Evolutionary conservation across 2,113 vertebrate species (phyloP), one percentile per base, ranked within the genome.

Genomic region (Actenoides lindsayi): DNA sequence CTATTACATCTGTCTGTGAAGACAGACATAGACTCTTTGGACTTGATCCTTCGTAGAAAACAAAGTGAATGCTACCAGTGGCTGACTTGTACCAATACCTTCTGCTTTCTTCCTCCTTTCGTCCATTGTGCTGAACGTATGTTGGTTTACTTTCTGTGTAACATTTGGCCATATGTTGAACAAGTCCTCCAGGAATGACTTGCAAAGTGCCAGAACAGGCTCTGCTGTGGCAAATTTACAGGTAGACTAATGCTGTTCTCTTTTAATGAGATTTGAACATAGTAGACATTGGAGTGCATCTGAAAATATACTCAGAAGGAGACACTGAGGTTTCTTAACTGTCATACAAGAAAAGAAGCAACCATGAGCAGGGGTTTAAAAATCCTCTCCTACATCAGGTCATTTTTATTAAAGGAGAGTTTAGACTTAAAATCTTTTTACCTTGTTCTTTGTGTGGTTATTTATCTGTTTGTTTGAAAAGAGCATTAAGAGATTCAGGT

Each of bases 141-240:
- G 64, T 74, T 90, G 64, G n/a, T 85, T 90, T 75, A 54, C 27
- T 77, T 79, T 91, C 68, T 79, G 0, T 76, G 33, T 83, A 85
- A 68, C 48, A 54, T 88, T 93, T 92, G 78, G 25, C 80, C 77
- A 65, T 92, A 69, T 94, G 89, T 92, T 81, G 91, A 89, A 54
- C 25, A 71, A 89, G 16, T 91, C 87, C 74, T 95, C 68, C 89
- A 93, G 83, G 84, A 90, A 90, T 74, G 91, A 65, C n/a, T 86
- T 94, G 63, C 21, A 24, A 69, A 76, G 59, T 50, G 31, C 60
- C 60, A 71, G 53, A 79, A 89, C 71, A 73, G 39, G 62, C 35
- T 96, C 41, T 89, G 16, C 44, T 59, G 27, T 63, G 56, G 28
- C 71, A 86, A 88, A 48, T 2, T 91, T 87, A 74, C 71, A 75